Conservation (phyloP, 2,113 vertebrate genomes). For the Chaenogobius annularis region DNA sequence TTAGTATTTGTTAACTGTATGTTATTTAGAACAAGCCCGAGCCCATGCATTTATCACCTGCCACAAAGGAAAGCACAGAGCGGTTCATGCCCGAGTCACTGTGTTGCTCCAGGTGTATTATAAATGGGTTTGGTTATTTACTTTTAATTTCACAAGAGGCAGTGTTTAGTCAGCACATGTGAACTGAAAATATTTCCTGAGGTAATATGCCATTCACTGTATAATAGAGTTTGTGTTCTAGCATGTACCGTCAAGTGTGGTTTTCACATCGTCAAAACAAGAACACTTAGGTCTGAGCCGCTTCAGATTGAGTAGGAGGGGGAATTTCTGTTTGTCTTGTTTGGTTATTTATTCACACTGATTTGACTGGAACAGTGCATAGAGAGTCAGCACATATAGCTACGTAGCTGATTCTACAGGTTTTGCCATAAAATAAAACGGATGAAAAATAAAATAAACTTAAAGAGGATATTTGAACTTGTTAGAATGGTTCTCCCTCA, state of each 20-base stretch:
- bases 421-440: too few relatives aligned
- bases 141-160: conserved; percentile 60
- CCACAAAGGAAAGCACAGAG: conserved; percentile 47
- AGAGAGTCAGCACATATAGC: conserved; percentile 45
- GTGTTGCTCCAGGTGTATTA: conserved; percentile 42
- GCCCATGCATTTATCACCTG: conserved; percentile 42
- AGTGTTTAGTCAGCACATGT: conserved; percentile 66
- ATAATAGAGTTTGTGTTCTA: conserved; percentile 63
- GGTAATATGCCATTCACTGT: conserved; percentile 68
- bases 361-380: conserved; percentile 74
- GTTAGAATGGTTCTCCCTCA: too few relatives aligned
- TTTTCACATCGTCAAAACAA: conserved; percentile 88
- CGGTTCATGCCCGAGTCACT: conserved; percentile 58
- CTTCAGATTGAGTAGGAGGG: conserved; percentile 72
- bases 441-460: too few relatives aligned
- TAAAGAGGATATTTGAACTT: too few relatives aligned
- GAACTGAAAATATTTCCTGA: conserved; percentile 79
- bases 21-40: conserved; percentile 40
- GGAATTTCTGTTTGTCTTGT: conserved; percentile 61
- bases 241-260: conserved; percentile 78
- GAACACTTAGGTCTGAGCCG: conserved; percentile 76
- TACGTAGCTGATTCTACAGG: not conserved
- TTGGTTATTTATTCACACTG: conserved; percentile 64
- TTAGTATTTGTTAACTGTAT: conserved; percentile 2
- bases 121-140: conserved; percentile 56